Conservation (phyloP, 2,797 vertebrate species). For the Diceros bicornis region DNA sequence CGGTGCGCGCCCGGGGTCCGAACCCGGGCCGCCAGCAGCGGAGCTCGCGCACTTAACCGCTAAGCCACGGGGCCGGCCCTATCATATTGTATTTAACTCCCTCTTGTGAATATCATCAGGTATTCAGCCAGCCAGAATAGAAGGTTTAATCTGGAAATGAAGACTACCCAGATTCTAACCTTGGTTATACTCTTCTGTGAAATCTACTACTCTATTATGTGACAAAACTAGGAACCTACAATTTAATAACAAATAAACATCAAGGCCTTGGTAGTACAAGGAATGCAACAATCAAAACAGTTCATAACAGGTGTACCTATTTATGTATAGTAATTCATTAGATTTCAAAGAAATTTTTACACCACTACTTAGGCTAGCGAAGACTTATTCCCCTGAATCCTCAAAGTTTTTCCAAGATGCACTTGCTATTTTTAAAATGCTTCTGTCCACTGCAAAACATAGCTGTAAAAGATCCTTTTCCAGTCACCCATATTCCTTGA, state of each 20-base stretch:
- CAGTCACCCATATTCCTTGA: constrained; percentile 8
- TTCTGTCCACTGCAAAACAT: constrained; percentile 45
- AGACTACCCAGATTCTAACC: constrained; percentile 35
- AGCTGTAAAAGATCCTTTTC: constrained; percentile 10
- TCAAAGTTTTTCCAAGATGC: constrained; percentile 52
- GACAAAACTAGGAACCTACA: constrained; percentile 11
- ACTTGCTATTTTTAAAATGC: constrained; percentile 44
- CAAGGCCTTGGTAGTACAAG: constrained; percentile 18
- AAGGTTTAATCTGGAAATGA: constrained; percentile 52
- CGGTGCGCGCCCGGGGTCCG: no score
- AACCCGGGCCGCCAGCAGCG: no score
- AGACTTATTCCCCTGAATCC: neutral
- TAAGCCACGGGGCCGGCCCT: no score
- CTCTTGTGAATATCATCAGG: neutral
- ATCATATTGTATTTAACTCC: neutral
- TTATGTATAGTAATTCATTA: neutral
- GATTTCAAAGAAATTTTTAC: constrained; percentile 26
- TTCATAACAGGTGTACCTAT: neutral
- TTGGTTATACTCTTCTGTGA: constrained; percentile 21
- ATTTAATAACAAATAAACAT: constrained; percentile 38
- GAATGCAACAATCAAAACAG: neutral
- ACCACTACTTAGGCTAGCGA: neutral
- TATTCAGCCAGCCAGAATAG: constrained; percentile 3
- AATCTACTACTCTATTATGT: neutral
- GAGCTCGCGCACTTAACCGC: no score